Evolutionary conservation across 2,113 vertebrate species (phyloP), one percentile per base, ranked within the genome.

Genomic region (Acanthisitta chloris): DNA sequence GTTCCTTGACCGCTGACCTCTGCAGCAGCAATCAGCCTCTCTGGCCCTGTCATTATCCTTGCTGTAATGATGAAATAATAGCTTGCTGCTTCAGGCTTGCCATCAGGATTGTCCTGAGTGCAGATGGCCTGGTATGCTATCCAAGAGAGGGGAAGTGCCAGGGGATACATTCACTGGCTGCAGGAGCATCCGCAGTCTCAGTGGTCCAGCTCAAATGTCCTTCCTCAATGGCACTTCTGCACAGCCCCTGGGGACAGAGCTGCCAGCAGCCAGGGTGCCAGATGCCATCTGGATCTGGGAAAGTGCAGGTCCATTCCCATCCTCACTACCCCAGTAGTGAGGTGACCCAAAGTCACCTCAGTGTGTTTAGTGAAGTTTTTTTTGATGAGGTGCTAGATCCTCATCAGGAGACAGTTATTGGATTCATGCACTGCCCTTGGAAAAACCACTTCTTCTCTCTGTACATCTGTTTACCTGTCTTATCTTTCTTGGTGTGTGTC

Each of bases 31-130:
- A 83, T 86, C 64, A 91, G 77, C 46, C 62, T 61, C 80, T 57
- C 80, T 48, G 58, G 59, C 55, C 49, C 70, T 40, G 71, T 28
- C 95, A 90, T 96, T 95, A 90, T 67, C 67, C 71, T 17, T 33
- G 71, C 77, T 64, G 83, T 81, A 96, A 88, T 66, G 94, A 93
- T 88, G 92, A 88, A 97, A 96, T 95, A 93, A 97, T 26, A 67
- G 91, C 92, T 91, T 33, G 1, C 55, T 55, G 80, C 67, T 87
- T 93, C 46, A 12, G 72, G 81, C 77, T 81, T 89, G 88, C 94
- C 90, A 65, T 78, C 85, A 48, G 78, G 55, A 85, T 67, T 92
- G 92, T 88, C 90, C 81, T 28, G 42, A 40, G 91, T 74, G 86
- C 96, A 96, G 94, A 74, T 95, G 95, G 94, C 91, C 79, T 49